Base-by-base conservation (phyloP, 2,888 invertebrate genomes). In the Neoaliturus tenellus region DNA sequence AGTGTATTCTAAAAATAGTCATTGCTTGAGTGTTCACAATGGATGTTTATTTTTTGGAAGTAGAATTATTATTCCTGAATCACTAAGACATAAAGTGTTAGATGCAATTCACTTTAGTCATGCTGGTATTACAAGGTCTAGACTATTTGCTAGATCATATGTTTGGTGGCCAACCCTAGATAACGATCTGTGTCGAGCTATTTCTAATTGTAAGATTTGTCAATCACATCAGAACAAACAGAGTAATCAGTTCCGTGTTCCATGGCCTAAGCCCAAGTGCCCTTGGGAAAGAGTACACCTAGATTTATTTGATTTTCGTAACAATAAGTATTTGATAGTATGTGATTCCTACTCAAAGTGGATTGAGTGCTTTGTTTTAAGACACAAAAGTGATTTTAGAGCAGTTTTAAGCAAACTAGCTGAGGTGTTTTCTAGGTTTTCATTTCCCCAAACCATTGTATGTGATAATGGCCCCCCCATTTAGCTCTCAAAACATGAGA, bases 391-490 rank as follows among this genome's bases (percentile, higher is more conserved):
- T 73, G 75, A 78, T 48, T 78, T 48, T 17, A 35, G n/a, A 41
- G 25, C 51, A 17, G 35, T 78, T 33, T 17, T 78, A 12, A 35
- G 2, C 14, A 51, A 51, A 23, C 23, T 78, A 51, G 78, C 78
- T 0, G 78, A 78, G 44, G 51, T 78, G 25, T 78, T 48, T 78
- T 41, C 51, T 35, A 78, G 78, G n/a, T 78, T 78, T 23, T 51
- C 14, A 51, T 51, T 51, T 51, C 23, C 51, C 3, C 20, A 14
- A 1, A 51, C 51, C 2, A 78, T 78, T 41, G 51, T 78, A 28
- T 44, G 41, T 23, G 78, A 78, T 48, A 78, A 78, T 48, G 78
- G 35, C 23, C 31, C 25, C 5, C 44, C 44, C n/a, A 48, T 67
- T 31, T 10, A 31, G 31, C 31, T 67, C 31, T 67, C 28, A 67